phyloP scores from a whole-genome alignment of 1,140 invertebrate genomes.

The Melitaea cinxia region DNA sequence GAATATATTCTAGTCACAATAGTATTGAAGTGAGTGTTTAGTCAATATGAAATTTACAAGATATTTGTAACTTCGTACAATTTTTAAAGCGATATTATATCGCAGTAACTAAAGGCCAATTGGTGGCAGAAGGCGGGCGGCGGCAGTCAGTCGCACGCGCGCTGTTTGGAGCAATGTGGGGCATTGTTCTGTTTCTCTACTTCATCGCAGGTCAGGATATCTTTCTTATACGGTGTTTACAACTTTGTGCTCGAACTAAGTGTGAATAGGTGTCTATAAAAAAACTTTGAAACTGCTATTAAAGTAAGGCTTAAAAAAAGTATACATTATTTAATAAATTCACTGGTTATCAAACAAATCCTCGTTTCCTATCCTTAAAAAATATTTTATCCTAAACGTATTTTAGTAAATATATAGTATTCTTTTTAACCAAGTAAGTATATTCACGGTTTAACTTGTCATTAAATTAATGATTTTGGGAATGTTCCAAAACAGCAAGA shows the following conservation, averaged over 20 bases:
- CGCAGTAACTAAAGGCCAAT: constrained; percentile 54
- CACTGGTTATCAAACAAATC: background rate
- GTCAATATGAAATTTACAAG: background rate
- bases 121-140: constrained; percentile 55
- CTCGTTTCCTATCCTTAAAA: too few relatives aligned
- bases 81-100: constrained; percentile 38
- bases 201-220: constrained; percentile 55
- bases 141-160: constrained; percentile 43
- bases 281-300: background rate
- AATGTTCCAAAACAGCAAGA: constrained; percentile 33
- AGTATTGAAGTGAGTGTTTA: background rate
- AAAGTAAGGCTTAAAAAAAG: too few relatives aligned
- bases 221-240: background rate
- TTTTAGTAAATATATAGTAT: background rate
- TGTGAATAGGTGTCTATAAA: background rate
- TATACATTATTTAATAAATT: background rate
- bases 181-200: constrained; percentile 47
- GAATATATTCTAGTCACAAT: background rate
- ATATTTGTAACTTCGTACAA: constrained; percentile 24
- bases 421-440: constrained; percentile 24
- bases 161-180: constrained; percentile 43
- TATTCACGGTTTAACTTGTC: constrained; percentile 31
- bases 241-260: background rate
- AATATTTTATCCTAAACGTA: too few relatives aligned
- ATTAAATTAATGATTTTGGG: constrained; percentile 41